Conservation (phyloP, 2,888 invertebrate species). For the Drosophila percnosoma region DNA sequence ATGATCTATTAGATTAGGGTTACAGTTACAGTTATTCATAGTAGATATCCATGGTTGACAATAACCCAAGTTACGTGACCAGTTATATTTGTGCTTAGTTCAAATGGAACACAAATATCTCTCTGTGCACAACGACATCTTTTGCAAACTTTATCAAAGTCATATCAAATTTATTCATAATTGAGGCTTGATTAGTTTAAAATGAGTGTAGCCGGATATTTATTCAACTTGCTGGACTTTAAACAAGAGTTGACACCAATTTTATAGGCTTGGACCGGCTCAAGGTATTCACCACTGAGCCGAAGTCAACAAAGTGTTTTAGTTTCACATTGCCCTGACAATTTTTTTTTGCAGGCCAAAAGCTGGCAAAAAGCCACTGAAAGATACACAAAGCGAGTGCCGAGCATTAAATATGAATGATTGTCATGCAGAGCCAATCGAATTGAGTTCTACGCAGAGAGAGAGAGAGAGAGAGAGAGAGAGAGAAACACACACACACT, state of each 20-base stretch:
- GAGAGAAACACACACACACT: conserved; percentile 35
- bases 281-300: conserved; percentile 19
- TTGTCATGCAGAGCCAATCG: conserved; percentile 46
- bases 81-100: not conserved
- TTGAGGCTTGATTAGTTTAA: not conserved
- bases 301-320: conserved; percentile 20
- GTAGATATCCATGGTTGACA: not conserved
- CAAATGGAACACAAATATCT: not conserved
- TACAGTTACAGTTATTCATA: not conserved
- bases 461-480: not conserved
- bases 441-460: conserved; percentile 9
- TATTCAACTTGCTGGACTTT: not conserved
- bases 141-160: not conserved
- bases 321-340: conserved; percentile 7
- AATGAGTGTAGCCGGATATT: not conserved
- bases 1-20: not conserved
- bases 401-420: conserved; percentile 60
- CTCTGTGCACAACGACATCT: not conserved
- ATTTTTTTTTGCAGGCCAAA: not conserved
- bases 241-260: conserved; percentile 2
- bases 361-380: conserved; percentile 24
- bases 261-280: not conserved
- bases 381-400: conserved; percentile 30
- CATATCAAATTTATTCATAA: not conserved
- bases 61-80: not conserved